Conservation (phyloP, 2,113 vertebrate genomes). For the Atlantisia rogersi region DNA sequence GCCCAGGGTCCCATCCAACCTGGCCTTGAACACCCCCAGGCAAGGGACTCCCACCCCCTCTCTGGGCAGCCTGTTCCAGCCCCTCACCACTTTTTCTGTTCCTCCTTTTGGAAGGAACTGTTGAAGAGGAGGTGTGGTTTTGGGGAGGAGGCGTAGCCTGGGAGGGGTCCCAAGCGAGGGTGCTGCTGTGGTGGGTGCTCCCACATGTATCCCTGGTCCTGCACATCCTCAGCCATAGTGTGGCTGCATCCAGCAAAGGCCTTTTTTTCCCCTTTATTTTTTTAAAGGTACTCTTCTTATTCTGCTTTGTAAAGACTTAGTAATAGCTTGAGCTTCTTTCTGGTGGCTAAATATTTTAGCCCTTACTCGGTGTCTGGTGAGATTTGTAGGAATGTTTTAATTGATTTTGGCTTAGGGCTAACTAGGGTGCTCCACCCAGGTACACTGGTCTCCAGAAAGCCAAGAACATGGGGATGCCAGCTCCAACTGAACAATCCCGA, state of each 20-base stretch:
- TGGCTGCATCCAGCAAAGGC: not conserved
- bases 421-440: not conserved
- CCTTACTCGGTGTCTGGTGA: not conserved
- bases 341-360: not conserved
- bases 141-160: not conserved
- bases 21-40: too few species aligned
- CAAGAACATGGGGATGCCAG: not conserved
- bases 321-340: not conserved
- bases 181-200: not conserved
- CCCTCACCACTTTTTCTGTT: too few species aligned
- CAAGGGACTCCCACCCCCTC: too few species aligned
- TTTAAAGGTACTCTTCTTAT: not conserved
- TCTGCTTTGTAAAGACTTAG: not conserved
- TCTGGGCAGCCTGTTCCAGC: too few species aligned
- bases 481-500: not conserved
- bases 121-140: not conserved
- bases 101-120: not conserved
- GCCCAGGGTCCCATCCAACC: too few species aligned
- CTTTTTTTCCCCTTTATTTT: not conserved
- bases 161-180: not conserved
- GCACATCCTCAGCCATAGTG: accelerated
- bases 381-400: not conserved
- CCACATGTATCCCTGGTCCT: accelerated
- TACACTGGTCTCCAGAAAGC: not conserved
- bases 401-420: not conserved